These are phyloP conservation scores for Andricus quercusramuli DNA, from an alignment of 2,888 invertebrate genomes.

Conservation along the genomic window DNA sequence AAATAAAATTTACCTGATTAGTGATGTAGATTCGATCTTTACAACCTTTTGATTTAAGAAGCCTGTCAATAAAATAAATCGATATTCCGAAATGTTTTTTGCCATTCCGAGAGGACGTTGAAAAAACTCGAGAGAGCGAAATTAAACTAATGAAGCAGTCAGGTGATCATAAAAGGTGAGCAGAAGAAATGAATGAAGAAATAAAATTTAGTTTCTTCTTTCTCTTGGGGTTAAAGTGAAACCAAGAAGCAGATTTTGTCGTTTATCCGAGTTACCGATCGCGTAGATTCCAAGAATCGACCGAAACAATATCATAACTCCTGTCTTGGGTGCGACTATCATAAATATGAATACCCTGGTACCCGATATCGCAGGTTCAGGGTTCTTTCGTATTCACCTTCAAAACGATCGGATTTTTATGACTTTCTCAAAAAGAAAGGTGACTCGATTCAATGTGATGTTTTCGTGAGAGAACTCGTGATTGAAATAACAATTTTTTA, in stretches of 20 bases:
- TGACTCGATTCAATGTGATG: slow-evolving; percentile 38
- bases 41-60: background rate
- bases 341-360: slow-evolving; percentile 73
- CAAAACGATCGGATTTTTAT: slow-evolving; percentile 69
- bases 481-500: slow-evolving; percentile 53
- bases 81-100: background rate
- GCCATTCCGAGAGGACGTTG: background rate
- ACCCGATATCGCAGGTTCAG: slow-evolving; percentile 62
- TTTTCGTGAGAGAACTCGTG: slow-evolving; percentile 46
- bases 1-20: background rate
- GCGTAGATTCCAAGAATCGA: slow-evolving; percentile 76
- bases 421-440: slow-evolving; percentile 51
- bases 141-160: slow-evolving; percentile 72
- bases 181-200: slow-evolving; percentile 70
- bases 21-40: background rate
- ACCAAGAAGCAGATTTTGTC: slow-evolving; percentile 50
- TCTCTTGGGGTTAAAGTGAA: slow-evolving; percentile 56
- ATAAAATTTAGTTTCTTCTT: slow-evolving; percentile 67
- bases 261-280: slow-evolving; percentile 78
- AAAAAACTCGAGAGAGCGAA: slow-evolving; percentile 45
- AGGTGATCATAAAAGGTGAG: slow-evolving; percentile 68
- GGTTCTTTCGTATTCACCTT: slow-evolving; percentile 55
- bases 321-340: slow-evolving; percentile 72
- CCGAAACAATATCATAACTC: slow-evolving; percentile 78
- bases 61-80: slow-evolving; percentile 19